phyloP scores from a whole-genome alignment of 2,888 invertebrate species.

The Cephalotes varians region DNA sequence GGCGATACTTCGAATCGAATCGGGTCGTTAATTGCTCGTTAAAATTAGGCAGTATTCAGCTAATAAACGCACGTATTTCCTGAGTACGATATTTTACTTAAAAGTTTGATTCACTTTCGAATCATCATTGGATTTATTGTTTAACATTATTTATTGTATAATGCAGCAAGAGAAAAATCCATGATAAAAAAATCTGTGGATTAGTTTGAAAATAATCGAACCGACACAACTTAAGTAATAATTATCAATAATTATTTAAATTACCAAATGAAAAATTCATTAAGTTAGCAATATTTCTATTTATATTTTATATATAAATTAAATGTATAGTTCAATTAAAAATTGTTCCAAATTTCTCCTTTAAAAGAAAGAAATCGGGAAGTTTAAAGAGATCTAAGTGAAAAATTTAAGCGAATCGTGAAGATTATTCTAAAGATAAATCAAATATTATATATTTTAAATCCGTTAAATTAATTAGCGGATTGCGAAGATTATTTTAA shows the following conservation, averaged over 20 bases:
- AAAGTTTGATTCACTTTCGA: not conserved
- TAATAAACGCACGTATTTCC: not conserved
- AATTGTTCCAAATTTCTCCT: not conserved
- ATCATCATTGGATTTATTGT: not conserved
- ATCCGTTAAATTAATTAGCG: too few species aligned
- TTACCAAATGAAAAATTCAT: not conserved
- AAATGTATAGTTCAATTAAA: not conserved
- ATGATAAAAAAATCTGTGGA: not conserved
- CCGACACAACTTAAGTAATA: not conserved
- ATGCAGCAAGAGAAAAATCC: not conserved
- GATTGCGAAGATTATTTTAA: not conserved
- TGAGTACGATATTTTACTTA: constrained; percentile 13
- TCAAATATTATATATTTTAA: too few species aligned
- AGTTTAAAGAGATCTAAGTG: not conserved
- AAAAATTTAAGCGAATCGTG: too few species aligned
- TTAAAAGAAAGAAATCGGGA: not conserved
- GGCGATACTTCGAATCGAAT: constrained; percentile 22
- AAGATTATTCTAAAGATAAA: too few species aligned
- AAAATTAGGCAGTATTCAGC: constrained; percentile 4
- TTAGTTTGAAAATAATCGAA: not conserved
- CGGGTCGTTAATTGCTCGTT: constrained; percentile 6
- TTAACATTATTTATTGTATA: not conserved
- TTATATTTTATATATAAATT: constrained; percentile 1
- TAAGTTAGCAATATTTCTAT: not conserved
- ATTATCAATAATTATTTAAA: not conserved